Conservation (phyloP, 2,113 vertebrate genomes). For the Entelurus aequoreus region DNA sequence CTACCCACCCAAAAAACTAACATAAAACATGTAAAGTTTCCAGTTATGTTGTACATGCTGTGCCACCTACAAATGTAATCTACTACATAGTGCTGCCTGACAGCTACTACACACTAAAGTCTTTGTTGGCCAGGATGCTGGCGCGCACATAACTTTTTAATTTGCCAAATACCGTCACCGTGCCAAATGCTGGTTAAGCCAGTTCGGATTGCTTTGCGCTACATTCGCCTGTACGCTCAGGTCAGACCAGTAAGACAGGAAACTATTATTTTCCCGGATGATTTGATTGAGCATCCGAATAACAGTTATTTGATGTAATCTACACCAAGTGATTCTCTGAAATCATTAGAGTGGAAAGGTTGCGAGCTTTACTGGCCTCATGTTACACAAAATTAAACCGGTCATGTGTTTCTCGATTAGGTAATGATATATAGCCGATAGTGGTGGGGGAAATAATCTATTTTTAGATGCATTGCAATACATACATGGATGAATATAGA, state of each 20-base stretch:
- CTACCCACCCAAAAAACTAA: background rate
- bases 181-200: slow-evolving; percentile 4
- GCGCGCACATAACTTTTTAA: no score
- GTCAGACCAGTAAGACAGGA: background rate
- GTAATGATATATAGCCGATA: no score
- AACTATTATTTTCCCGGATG: background rate
- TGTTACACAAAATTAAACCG: background rate
- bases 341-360: no score
- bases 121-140: no score
- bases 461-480: no score
- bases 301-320: background rate
- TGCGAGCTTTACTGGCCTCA: no score
- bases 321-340: no score
- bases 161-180: background rate
- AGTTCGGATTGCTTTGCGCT: background rate
- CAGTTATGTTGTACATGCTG: background rate
- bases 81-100: background rate
- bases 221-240: no score
- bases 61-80: background rate
- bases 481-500: no score
- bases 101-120: background rate
- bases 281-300: background rate
- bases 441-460: no score
- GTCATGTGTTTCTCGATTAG: background rate
- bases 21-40: background rate